These are phyloP conservation scores for Aratinga solstitialis DNA, from an alignment of 2,797 vertebrate species.

Conservation along the genomic window DNA sequence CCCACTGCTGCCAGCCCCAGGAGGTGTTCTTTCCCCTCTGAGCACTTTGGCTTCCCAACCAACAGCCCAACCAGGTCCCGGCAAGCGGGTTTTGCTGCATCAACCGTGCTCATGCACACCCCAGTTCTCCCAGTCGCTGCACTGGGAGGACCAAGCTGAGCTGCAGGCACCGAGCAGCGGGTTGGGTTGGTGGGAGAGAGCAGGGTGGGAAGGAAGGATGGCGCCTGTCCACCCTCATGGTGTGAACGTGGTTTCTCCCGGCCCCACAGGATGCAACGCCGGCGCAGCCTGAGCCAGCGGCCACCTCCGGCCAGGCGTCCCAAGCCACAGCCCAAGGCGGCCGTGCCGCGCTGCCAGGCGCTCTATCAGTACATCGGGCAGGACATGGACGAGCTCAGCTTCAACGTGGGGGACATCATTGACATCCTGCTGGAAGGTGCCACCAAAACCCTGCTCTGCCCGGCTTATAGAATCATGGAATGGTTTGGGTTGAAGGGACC, in stretches of 20 bases:
- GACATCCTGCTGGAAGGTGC: constrained; percentile 90
- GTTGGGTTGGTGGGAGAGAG: accelerated
- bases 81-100: too few relatives aligned
- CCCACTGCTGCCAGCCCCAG: background rate
- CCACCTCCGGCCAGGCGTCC: constrained; percentile 85
- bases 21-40: background rate
- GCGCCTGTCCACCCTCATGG: accelerated
- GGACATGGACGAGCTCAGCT: constrained; percentile 95
- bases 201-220: background rate
- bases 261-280: constrained; percentile 84
- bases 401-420: constrained; percentile 86
- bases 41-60: too few relatives aligned
- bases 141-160: background rate
- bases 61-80: accelerated
- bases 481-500: too few relatives aligned
- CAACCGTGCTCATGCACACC: background rate
- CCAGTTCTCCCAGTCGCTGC: background rate
- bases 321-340: constrained; percentile 78
- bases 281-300: constrained; percentile 82
- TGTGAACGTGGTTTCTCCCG: accelerated
- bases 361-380: constrained; percentile 92
- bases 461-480: background rate
- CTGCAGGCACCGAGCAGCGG: background rate
- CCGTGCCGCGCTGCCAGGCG: constrained; percentile 84
- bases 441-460: background rate